Evolutionary conservation across 2,888 invertebrate genomes (phyloP), one percentile per base, ranked within the genome.

Genomic region (Trypoxylon attenuatum): DNA sequence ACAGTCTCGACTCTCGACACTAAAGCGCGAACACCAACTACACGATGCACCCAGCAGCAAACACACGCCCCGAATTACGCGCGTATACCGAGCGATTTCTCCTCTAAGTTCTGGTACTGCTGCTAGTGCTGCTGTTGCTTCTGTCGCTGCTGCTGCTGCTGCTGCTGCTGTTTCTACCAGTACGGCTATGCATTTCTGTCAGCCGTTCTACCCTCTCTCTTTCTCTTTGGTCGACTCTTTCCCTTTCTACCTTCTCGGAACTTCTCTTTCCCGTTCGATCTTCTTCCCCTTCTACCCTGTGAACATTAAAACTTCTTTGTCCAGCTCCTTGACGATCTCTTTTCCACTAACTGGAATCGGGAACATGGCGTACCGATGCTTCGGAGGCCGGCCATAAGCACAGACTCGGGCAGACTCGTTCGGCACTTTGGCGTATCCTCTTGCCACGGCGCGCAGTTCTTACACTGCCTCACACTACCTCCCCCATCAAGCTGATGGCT

Each of bases 61-160:
- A 61, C 76, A 81, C 78, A 76, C 80, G 77, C 80, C 81, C 81
- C 76, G 76, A 80, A 77, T 81, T 78, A 79, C 76, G 77, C 79
- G 80, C 80, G 76, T 63, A 81, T 72, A 63, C 73, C 72, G n/a
- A n/a, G 71, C 76, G 76, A 78, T 50, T 43, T 66, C 45, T 55
- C 50, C 57, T 60, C 56, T 54, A 19, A 55, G 57, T n/a, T n/a
- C n/a, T n/a, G n/a, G n/a, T 60, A 62, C 51, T 55, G 74, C 71
- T 68, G 64, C 59, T 70, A 72, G 59, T 70, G 58, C 64, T 76
- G 42, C 18, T 33, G 33, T 21, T 57, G 50, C 18, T 41, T 61
- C 57, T 67, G 55, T 53, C 71, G 70, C 65, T 71, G 63, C 66
- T 71, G 63, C 62, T 73, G 15, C 56, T 47, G 41, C 51, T 52